These are phyloP conservation scores for Aptenodytes patagonicus DNA, from an alignment of 2,113 vertebrate genomes.

Conservation along the genomic window DNA sequence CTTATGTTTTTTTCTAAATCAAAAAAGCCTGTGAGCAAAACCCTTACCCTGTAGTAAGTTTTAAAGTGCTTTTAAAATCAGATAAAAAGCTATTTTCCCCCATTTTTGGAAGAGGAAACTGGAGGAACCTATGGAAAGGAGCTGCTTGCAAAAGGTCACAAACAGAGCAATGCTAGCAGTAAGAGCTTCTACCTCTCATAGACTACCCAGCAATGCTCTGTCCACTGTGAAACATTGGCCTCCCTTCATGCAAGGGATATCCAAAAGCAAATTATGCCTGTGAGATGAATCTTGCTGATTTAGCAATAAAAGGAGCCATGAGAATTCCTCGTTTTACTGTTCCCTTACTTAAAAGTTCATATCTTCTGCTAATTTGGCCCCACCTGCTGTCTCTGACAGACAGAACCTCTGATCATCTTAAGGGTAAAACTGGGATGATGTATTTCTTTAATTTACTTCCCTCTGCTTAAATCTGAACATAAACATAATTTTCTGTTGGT, in stretches of 20 bases:
- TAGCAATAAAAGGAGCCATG: not conserved
- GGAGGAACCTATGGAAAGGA: not conserved
- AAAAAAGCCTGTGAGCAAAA: not conserved
- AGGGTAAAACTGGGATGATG: not conserved
- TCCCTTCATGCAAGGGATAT: not conserved
- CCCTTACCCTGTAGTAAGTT: not conserved
- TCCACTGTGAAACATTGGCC: not conserved
- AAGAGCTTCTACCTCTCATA: not conserved
- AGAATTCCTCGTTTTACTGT: not conserved
- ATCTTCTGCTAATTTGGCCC: not conserved
- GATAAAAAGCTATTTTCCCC: not conserved
- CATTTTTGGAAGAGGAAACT: not conserved
- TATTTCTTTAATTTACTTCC: not conserved
- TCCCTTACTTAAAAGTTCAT: not conserved
- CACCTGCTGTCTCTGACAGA: not conserved
- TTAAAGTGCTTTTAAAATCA: not conserved
- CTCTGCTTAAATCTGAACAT: not conserved
- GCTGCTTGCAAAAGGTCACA: not conserved
- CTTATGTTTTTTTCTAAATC: not conserved
- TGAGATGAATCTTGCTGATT: not conserved
- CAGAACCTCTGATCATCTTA: not conserved
- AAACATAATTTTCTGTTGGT: not conserved
- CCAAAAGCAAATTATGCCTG: not conserved
- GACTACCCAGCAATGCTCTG: not conserved
- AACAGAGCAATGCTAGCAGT: not conserved